Conservation (phyloP, 1,140 invertebrate genomes). For the Aphaenogaster ashmeadi region DNA sequence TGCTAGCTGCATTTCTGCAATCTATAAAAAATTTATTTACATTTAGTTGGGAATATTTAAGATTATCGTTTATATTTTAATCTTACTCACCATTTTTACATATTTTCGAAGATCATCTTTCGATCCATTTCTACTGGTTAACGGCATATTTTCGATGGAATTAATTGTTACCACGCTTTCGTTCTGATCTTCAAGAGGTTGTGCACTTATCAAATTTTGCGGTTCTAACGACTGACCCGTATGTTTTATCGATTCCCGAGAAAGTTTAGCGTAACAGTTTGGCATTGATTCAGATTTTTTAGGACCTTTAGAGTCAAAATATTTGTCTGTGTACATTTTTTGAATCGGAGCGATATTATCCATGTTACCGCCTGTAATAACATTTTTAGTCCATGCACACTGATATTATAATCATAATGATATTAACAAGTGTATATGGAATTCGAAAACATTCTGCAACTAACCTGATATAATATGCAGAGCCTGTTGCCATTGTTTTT, state of each 20-base stretch:
- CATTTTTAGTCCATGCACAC: not conserved
- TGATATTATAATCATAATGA: not conserved
- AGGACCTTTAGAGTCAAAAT: constrained; percentile 79
- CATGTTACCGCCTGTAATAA: constrained; percentile 77
- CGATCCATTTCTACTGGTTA: constrained; percentile 78
- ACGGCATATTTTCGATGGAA: constrained; percentile 80
- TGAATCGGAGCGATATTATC: constrained; percentile 79
- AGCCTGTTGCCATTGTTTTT: constrained; percentile 93
- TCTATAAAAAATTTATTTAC: constrained; percentile 49
- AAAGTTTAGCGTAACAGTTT: constrained; percentile 75
- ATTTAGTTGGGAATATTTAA: not conserved
- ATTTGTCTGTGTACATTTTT: constrained; percentile 81
- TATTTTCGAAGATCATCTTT: constrained; percentile 84
- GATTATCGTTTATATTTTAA: not conserved
- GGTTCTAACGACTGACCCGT: constrained; percentile 59
- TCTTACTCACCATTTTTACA: constrained; percentile 82
- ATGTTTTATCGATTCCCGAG: constrained; percentile 78
- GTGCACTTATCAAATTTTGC: constrained; percentile 66
- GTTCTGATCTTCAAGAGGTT: constrained; percentile 74
- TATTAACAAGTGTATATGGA: constrained; percentile 16
- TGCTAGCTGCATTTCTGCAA: constrained; percentile 83
- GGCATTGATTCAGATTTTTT: constrained; percentile 77
- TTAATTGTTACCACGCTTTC: constrained; percentile 80
- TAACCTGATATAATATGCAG: constrained; percentile 90
- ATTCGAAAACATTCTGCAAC: not conserved